Evolutionary conservation across 2,113 vertebrate species (phyloP).

Genomic region (Alethe castanea): DNA sequence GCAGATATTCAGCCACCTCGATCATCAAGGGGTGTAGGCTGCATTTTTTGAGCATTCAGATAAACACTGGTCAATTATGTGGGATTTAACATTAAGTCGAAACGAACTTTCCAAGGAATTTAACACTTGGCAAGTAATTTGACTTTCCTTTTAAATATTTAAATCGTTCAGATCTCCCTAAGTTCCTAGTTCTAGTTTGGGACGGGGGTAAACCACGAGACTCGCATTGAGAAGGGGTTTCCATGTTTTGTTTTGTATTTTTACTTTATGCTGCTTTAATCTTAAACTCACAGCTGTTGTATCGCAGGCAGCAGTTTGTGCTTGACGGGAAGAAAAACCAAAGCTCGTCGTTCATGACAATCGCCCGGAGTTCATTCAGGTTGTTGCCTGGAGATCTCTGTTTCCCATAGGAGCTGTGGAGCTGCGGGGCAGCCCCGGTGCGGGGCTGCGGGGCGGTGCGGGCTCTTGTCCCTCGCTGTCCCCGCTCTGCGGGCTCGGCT

Average conservation of each 20-base stretch:
- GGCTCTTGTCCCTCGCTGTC: neutral
- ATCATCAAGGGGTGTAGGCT: neutral
- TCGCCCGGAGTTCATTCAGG: neutral
- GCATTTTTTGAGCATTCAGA: neutral
- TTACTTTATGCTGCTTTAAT: neutral
- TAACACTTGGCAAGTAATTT: neutral
- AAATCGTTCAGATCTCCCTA: neutral
- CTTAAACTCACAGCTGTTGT: neutral
- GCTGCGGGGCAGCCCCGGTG: neutral
- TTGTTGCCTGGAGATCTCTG: neutral
- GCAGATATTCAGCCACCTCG: neutral
- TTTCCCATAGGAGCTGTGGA: rapidly evolving
- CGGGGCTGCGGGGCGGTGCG: rapidly evolving
- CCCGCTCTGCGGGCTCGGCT: neutral
- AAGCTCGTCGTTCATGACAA: neutral
- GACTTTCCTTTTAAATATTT: neutral
- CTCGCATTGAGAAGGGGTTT: rapidly evolving
- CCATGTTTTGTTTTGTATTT: neutral
- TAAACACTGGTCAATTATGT: neutral
- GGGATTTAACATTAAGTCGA: neutral
- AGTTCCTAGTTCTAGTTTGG: neutral
- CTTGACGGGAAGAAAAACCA: neutral
- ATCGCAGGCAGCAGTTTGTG: neutral
- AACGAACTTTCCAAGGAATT: neutral
- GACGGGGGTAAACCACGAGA: neutral